phyloP scores from a whole-genome alignment of 2,113 vertebrate species.

The Holacanthus passer region DNA sequence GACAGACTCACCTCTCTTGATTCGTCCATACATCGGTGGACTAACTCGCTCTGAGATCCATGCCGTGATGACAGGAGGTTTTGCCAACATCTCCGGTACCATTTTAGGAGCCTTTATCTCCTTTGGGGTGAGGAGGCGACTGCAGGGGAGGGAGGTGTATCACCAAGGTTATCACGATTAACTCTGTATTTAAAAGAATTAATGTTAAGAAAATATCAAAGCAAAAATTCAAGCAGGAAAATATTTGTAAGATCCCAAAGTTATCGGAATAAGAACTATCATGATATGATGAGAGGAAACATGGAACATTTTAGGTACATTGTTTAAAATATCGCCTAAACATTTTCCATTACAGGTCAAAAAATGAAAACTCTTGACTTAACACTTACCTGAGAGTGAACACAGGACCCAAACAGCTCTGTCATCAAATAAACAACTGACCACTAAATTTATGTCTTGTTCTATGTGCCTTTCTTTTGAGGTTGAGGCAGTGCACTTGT shows the following conservation, averaged over 20 bases:
- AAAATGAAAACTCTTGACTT: neutral
- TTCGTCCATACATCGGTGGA: conserved; percentile 84
- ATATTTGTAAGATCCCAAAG: neutral
- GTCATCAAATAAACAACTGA: neutral
- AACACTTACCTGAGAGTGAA: neutral
- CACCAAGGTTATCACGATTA: neutral
- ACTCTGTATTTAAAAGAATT: neutral
- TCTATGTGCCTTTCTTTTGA: conserved; percentile 56
- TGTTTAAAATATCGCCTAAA: neutral
- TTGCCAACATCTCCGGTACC: conserved; percentile 88
- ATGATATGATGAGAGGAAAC: neutral
- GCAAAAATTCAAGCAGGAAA: neutral
- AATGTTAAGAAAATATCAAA: neutral
- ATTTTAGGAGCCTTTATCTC: conserved; percentile 90
- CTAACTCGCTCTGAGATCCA: conserved; percentile 91
- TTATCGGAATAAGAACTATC: neutral
- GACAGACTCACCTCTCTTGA: conserved; percentile 88
- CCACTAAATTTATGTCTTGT: neutral
- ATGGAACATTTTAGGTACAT: neutral
- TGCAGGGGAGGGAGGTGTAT: neutral
- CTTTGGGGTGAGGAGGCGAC: conserved; percentile 86
- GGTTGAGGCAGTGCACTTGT: conserved; percentile 88
- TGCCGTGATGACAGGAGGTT: conserved; percentile 90
- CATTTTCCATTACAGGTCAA: neutral
- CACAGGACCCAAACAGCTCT: neutral